Conservation (phyloP, 2,888 invertebrate species). For the Acleris cristana region DNA sequence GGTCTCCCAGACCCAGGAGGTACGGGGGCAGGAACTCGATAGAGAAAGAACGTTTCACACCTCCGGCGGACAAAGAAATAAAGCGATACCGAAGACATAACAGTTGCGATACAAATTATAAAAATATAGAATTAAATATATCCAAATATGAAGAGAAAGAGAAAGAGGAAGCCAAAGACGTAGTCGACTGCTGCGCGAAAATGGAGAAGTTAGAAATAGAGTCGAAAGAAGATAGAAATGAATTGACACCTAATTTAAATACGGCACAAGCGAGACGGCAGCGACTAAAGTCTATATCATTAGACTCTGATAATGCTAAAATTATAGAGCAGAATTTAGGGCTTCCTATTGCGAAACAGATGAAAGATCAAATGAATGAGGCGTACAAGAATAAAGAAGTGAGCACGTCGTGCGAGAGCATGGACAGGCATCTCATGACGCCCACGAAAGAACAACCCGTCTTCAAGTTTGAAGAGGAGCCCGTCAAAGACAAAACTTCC, state of each 20-base stretch:
- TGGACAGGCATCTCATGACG: slow-evolving; percentile 65
- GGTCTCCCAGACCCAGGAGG: slow-evolving; percentile 64
- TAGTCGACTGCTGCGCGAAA: slow-evolving; percentile 74
- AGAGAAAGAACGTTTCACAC: slow-evolving; percentile 72
- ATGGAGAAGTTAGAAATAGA: slow-evolving; percentile 64
- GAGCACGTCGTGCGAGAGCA: slow-evolving; percentile 73
- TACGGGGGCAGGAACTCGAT: slow-evolving; percentile 76
- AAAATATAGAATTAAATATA: slow-evolving; percentile 67
- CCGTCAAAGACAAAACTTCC: slow-evolving; percentile 51
- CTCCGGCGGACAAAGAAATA: slow-evolving; percentile 72
- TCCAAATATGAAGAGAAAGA: slow-evolving; percentile 64
- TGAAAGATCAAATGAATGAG: slow-evolving; percentile 81
- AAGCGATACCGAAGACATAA: slow-evolving; percentile 73
- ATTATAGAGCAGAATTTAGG: slow-evolving; percentile 84
- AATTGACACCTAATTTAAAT: slow-evolving; percentile 58
- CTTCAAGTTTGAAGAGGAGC: slow-evolving; percentile 73
- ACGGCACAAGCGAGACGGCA: slow-evolving; percentile 76
- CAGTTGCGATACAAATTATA: slow-evolving; percentile 76
- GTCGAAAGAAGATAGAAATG: slow-evolving; percentile 52
- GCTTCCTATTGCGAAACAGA: slow-evolving; percentile 80
- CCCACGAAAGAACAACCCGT: slow-evolving; percentile 64
- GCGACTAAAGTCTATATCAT: slow-evolving; percentile 81
- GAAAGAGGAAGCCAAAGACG: slow-evolving; percentile 64
- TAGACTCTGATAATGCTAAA: slow-evolving; percentile 83
- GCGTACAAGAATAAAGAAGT: slow-evolving; percentile 73